A percentile compares a stretch with the other conserved stretches of the same genome.
Evolutionary conservation across 2,888 invertebrate genomes (phyloP).

Genomic region (Hartigia nigra): DNA sequence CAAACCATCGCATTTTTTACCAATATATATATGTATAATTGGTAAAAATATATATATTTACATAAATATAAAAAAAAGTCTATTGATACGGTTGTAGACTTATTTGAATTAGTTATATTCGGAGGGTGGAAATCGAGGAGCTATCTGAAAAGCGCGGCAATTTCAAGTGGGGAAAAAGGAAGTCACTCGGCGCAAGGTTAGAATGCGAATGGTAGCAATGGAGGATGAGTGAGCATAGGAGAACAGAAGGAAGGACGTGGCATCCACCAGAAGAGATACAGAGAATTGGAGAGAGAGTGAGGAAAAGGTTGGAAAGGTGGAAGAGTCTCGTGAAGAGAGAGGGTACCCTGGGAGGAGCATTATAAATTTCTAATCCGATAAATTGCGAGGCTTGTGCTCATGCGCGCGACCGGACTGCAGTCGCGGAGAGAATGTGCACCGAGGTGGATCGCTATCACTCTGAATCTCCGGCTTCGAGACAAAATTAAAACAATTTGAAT

Average conservation of each 20-base stretch:
- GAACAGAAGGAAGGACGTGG: constrained; percentile 1
- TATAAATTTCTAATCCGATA: constrained; percentile 16
- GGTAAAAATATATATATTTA: constrained; percentile 1
- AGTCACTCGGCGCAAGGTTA: background rate
- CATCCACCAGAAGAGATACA: background rate
- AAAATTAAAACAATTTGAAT: background rate
- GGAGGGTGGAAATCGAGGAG: background rate
- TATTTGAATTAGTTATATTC: background rate
- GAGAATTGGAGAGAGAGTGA: constrained; percentile 8
- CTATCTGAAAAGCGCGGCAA: background rate
- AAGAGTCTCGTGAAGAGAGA: background rate
- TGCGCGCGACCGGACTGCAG: constrained; percentile 14
- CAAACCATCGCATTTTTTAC: background rate
- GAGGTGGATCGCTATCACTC: background rate
- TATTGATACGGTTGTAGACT: constrained; percentile 7
- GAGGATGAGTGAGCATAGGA: background rate
- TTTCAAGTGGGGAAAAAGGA: background rate
- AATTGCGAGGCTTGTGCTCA: constrained; percentile 11
- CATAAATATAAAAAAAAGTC: background rate
- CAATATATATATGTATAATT: background rate
- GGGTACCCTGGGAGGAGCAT: constrained; percentile 5
- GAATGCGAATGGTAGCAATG: background rate
- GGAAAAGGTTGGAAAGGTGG: constrained; percentile 5
- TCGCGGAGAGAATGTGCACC: constrained; percentile 8
- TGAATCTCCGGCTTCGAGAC: background rate